phyloP scores from a whole-genome alignment of 2,888 invertebrate species.

The Caenorhabditis macrosperma region DNA sequence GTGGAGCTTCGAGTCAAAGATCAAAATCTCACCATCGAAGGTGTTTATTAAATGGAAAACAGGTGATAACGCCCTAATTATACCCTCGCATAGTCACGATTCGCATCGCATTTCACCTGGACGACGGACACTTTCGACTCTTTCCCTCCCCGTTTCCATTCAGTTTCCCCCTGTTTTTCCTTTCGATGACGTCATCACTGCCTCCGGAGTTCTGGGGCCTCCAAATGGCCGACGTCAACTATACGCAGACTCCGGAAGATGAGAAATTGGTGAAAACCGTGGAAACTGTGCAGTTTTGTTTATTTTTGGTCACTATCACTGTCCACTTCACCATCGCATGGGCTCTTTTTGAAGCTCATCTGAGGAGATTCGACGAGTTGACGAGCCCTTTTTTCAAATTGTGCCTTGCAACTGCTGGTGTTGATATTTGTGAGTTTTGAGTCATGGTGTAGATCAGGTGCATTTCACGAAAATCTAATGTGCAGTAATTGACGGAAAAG shows the following conservation, averaged over 20 bases:
- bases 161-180: not conserved
- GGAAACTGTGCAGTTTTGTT: conserved; percentile 36
- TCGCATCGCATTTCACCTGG: too few species aligned
- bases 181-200: conserved; percentile 6
- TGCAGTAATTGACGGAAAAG: too few species aligned
- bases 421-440: conserved; percentile 52
- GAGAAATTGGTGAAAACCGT: conserved; percentile 29
- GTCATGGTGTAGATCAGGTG: too few species aligned
- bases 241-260: conserved; percentile 21
- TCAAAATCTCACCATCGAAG: too few species aligned
- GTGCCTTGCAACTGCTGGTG: conserved; percentile 41
- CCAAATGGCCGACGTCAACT: conserved; percentile 35
- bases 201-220: conserved; percentile 35
- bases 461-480: too few species aligned
- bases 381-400: conserved; percentile 50
- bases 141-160: not conserved
- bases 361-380: conserved; percentile 33
- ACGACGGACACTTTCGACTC: not conserved
- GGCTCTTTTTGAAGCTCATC: conserved; percentile 44
- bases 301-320: conserved; percentile 27
- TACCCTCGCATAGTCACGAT: too few species aligned
- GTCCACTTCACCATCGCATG: conserved; percentile 41
- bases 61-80: too few species aligned
- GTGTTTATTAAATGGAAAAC: too few species aligned
- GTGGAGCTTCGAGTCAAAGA: too few species aligned